phyloP scores from a whole-genome alignment of 1,140 invertebrate genomes.

The Panonychus citri region DNA sequence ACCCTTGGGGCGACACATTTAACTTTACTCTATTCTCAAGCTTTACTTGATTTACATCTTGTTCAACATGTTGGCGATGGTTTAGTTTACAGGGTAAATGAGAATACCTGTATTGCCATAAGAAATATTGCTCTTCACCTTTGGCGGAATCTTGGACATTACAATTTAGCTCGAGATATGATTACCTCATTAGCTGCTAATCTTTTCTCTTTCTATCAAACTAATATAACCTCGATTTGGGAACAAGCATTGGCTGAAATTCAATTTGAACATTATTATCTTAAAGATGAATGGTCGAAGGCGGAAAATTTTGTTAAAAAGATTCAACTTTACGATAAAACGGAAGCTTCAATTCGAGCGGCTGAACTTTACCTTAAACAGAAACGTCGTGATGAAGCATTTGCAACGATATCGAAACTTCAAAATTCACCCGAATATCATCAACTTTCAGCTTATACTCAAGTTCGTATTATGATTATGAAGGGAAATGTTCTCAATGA shows the following conservation, averaged over 20 bases:
- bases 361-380: constrained; percentile 4
- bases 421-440: neutral
- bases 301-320: constrained; percentile 1
- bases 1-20: constrained; percentile 6
- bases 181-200: neutral
- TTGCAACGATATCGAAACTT: neutral
- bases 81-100: constrained; percentile 7
- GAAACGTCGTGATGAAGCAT: neutral
- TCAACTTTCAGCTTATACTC: neutral
- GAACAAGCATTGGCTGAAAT: constrained; percentile 9
- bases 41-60: constrained; percentile 5
- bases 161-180: constrained; percentile 2
- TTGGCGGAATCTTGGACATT: constrained; percentile 5
- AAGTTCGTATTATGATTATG: neutral
- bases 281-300: constrained; percentile 3
- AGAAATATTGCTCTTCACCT: constrained; percentile 9
- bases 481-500: neutral
- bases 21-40: constrained; percentile 1
- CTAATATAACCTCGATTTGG: constrained; percentile 1
- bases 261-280: constrained; percentile 7
- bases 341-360: neutral
- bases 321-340: neutral
- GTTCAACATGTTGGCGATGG: constrained; percentile 8
- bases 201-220: constrained; percentile 5
- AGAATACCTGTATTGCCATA: constrained; percentile 5